Evolutionary conservation across 2,888 invertebrate species (phyloP), one percentile per base, ranked within the genome.

Genomic region (Mimumesa dahlbomi): DNA sequence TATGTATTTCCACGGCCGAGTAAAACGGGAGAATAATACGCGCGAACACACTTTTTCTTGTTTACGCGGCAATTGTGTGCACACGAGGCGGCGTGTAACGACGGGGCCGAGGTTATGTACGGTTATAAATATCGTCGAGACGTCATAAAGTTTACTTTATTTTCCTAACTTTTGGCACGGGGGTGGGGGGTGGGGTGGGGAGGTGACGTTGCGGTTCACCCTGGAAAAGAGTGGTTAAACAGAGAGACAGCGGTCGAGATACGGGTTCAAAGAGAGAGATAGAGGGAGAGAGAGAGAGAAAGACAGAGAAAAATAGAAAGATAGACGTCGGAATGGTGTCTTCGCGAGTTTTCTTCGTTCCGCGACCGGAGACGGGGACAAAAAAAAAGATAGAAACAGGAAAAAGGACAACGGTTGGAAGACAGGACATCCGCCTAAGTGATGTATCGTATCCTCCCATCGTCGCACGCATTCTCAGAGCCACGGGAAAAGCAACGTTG

Each of bases 381-480:
- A 25, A 25, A 25, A 25, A 63, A 56, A 49, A 11, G 22, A 11
- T 22, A 53, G 49, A 49, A 61, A 50, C 18, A 31, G 46, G 21
- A 70, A 54, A 58, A 73, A 64, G 61, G 75, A 68, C 38, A 58
- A 11, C 49, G 13, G 67, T 18, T 49, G 31, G 50, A 7, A 56
- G 38, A 61, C 56, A 57, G 73, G 78, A 81, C 72, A 77, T 84
- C 81, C 84, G 81, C 56, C 56, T 52, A 50, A 68, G 68, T 83
- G 82, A 84, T 82, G 71, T 79, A 84, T 83, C 59, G 79, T 70
- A 67, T 73, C 62, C 76, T 59, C 43, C 5, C 7, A 25, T 43
- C 18, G 16, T 25, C 14, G 56, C 43, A 53, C 70, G 58, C 69
- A 63, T 63, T 61, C 74, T 66, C 38, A 36, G 49, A 50, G 58